Conservation (phyloP, 2,888 invertebrate species). For the Agrochola lychnidis region DNA sequence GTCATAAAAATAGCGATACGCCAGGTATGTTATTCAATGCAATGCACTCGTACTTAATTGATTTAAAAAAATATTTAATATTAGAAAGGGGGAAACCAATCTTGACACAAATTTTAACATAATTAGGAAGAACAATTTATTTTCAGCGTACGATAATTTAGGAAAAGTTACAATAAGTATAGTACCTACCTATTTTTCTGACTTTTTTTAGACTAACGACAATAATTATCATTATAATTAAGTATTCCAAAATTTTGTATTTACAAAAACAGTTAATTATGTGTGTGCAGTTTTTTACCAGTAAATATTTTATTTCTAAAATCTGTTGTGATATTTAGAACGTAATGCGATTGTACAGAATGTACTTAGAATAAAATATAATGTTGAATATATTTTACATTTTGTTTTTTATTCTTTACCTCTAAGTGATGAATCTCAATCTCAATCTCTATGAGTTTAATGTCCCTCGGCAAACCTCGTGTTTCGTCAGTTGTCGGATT, state of each 20-base stretch:
- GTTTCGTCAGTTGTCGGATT: no score
- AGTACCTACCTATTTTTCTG: no score
- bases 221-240: background rate
- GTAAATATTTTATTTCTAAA: slow-evolving; percentile 58
- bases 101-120: no score
- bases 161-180: no score
- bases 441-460: no score
- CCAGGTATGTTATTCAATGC: background rate
- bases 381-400: slow-evolving; percentile 69
- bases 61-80: background rate
- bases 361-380: slow-evolving; percentile 75
- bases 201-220: no score
- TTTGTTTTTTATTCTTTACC: slow-evolving; percentile 37
- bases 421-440: no score
- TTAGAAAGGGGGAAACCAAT: no score
- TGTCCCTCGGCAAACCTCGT: no score
- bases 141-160: no score
- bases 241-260: background rate
- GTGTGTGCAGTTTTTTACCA: slow-evolving; percentile 49
- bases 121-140: no score
- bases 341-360: slow-evolving; percentile 75
- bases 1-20: background rate
- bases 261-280: background rate
- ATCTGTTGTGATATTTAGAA: slow-evolving; percentile 84
- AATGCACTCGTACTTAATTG: background rate